Base-by-base conservation (phyloP, 2,888 invertebrate genomes). In the Omphaloscelis lunosa region DNA sequence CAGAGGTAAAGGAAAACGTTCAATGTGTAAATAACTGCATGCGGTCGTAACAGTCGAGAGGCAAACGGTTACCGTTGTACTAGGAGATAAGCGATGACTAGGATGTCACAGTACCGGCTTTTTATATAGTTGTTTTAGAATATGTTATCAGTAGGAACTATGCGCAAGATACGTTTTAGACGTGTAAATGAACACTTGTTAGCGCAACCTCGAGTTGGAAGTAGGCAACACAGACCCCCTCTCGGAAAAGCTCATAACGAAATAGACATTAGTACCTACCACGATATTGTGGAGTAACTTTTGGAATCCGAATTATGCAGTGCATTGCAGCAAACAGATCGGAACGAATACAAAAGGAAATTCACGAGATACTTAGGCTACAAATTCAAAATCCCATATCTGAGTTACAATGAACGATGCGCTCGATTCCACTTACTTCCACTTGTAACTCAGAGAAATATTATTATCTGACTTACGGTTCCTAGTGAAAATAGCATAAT, bases 21-120 rank as follows among this genome's bases (percentile, higher is more conserved):
- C 12, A 51, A 68, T 76, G 70, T 67, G 70, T 75, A 80, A 80
- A 59, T 79, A 80, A 73, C 59, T 80, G 72, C 53, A 79, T 62
- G 66, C 45, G 39, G 68, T 68, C 65, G 68, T 83, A 76, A 80
- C 77, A 80, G 70, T 74, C 34, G 67, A 68, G 51, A 63, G 69
- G 34, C 59, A 63, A 73, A 75, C 62, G 58, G 78, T 74, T 73
- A 75, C 69, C 41, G 75, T 78, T 61, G 48, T 63, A 72, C 71
- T 48, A 68, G 65, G 67, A 76, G 70, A 83, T 77, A 80, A 53
- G 71, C 61, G 61, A 62, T 53, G 63, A 63, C 51, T 65, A 51
- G 71, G 71, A 75, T 72, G 41, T 53, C 61, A 62, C 34, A 53
- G 29, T 39, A 48, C 53, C 45, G 45, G 72, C 17, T 66, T 72